Conservation (phyloP, 1,140 invertebrate species). For the Apis cerana region DNA sequence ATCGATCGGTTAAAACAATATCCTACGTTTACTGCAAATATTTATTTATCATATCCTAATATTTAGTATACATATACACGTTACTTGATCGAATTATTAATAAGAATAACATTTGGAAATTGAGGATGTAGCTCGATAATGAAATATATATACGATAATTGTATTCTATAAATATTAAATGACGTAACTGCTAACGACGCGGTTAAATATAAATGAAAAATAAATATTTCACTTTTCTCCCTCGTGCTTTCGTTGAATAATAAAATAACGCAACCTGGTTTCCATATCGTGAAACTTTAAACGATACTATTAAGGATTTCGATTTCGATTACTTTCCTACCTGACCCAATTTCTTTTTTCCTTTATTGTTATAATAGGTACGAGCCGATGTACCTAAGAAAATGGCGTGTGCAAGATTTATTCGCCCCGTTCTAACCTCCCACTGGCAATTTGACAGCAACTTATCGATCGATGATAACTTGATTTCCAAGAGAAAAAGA, state of each 20-base stretch:
- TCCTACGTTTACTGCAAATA: neutral
- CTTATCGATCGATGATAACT: conserved; percentile 9
- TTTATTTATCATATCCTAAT: neutral
- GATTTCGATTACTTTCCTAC: conserved; percentile 5
- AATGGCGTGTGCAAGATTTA: conserved; percentile 27
- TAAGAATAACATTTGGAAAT: neutral
- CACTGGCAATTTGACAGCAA: neutral
- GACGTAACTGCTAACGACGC: neutral
- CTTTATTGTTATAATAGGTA: neutral
- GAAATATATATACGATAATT: neutral
- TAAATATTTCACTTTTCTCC: neutral
- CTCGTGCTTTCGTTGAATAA: neutral
- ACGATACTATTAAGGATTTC: conserved; percentile 13
- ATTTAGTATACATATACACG: neutral
- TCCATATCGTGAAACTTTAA: conserved; percentile 20
- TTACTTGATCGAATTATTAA: neutral
- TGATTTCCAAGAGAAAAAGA: neutral
- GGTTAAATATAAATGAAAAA: neutral
- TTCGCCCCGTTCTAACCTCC: neutral
- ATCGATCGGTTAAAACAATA: neutral
- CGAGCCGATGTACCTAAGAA: neutral
- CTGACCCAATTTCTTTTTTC: conserved; percentile 21
- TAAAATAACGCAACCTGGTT: neutral
- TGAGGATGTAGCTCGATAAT: neutral
- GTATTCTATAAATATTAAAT: neutral